Evolutionary conservation across 2,888 invertebrate species (phyloP).

Genomic region (Hofmannophila pseudospretella): DNA sequence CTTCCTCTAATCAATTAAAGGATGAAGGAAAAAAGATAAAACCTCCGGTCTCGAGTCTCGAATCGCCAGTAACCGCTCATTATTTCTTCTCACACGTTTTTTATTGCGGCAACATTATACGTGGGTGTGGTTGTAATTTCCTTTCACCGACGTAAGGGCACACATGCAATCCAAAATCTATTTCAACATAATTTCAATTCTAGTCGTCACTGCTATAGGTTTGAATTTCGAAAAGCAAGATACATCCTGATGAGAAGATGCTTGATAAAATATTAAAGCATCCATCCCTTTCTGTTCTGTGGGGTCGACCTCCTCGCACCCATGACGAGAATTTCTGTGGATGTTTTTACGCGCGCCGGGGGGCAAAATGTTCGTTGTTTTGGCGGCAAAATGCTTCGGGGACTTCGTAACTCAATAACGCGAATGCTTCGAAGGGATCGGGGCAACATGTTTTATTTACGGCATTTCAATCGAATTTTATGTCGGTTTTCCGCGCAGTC

Average conservation of each 20-base stretch:
- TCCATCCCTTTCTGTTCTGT: conserved; percentile 63
- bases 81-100: conserved; percentile 77
- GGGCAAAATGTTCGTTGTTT: conserved; percentile 77
- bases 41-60: conserved; percentile 50
- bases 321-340: conserved; percentile 47
- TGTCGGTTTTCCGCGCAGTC: conserved; percentile 52
- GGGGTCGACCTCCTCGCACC: conserved; percentile 51
- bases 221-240: conserved; percentile 24
- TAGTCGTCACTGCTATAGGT: conserved; percentile 11
- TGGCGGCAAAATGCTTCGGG: conserved; percentile 77
- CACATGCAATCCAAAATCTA: conserved; percentile 61
- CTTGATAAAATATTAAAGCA: conserved; percentile 73
- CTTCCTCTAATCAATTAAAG: conserved; percentile 68
- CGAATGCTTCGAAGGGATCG: conserved; percentile 62
- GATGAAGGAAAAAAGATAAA: conserved; percentile 59
- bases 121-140: conserved; percentile 79
- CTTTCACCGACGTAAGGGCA: conserved; percentile 78
- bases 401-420: conserved; percentile 75
- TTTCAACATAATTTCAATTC: conserved; percentile 30
- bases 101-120: conserved; percentile 77
- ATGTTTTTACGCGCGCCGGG: conserved; percentile 76
- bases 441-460: conserved; percentile 76
- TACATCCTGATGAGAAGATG: conserved; percentile 62
- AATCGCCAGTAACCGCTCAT: conserved; percentile 76
- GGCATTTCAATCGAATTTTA: conserved; percentile 68